Percentiles rank a stretch among this genome's conserved stretches.
These are phyloP conservation scores for Poeciliopsis gracilis DNA, from an alignment of 2,797 vertebrate species.

Conservation along the genomic window DNA sequence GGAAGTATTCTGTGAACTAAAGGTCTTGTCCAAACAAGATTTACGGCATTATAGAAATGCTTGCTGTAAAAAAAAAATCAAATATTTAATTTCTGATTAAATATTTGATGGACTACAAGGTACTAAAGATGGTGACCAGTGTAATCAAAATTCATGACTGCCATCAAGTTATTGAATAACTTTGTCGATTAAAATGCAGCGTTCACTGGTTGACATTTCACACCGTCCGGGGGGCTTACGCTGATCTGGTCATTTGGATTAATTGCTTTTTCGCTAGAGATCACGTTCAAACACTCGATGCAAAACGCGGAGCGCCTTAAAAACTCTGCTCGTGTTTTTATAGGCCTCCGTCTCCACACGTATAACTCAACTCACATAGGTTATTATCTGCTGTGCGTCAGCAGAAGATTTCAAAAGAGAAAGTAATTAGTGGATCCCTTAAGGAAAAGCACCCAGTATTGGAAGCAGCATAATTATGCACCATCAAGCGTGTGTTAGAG, in stretches of 20 bases:
- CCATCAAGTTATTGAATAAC: not conserved
- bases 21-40: not conserved
- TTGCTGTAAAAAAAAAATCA: not conserved
- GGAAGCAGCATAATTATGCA: conserved; percentile 4
- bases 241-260: conserved; percentile 4
- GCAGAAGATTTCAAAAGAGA: not conserved
- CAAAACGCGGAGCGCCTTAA: not conserved
- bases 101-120: not conserved
- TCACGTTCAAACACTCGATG: not conserved
- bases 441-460: not conserved
- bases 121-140: not conserved
- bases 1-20: not conserved
- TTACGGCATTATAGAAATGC: not conserved
- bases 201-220: not conserved
- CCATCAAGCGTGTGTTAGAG: not conserved
- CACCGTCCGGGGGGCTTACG: not conserved
- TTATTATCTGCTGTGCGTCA: not conserved
- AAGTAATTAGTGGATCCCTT: conserved; percentile 1
- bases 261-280: not conserved
- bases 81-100: not conserved
- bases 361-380: not conserved
- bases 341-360: no score
- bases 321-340: not conserved
- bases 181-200: not conserved
- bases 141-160: not conserved